Percentiles rank a stretch among this genome's conserved stretches.
Conservation (phyloP, 2,113 vertebrate genomes). For the Otis tarda region DNA sequence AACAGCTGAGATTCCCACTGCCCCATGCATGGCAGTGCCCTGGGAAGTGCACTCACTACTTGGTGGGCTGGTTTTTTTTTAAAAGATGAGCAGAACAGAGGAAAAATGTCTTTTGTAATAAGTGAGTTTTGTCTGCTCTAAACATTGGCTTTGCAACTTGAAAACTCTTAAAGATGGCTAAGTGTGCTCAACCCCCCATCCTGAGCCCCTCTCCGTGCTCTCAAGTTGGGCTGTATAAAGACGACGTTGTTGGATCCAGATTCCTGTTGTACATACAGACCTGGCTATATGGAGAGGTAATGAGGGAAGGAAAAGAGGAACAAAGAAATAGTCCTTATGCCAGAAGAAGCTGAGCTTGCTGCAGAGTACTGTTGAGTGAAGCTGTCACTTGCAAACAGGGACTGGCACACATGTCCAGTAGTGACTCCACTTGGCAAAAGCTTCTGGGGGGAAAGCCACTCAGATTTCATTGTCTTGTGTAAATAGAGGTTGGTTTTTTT, state of each 20-base stretch:
- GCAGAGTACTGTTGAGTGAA: not conserved
- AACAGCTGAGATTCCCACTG: not conserved
- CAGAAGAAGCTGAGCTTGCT: not conserved
- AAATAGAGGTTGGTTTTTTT: constrained; percentile 54
- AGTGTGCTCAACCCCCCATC: not conserved
- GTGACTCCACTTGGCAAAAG: not conserved
- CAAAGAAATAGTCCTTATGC: not conserved
- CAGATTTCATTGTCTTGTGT: constrained; percentile 50
- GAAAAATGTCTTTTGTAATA: not conserved
- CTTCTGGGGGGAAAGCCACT: not conserved
- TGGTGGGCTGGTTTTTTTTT: not conserved
- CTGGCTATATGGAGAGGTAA: not conserved
- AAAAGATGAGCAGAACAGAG: not conserved
- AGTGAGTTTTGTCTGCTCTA: not conserved
- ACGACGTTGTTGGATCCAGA: fast-evolving
- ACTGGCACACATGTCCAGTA: not conserved
- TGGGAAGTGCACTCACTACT: not conserved
- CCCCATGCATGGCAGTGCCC: fast-evolving
- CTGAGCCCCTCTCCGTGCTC: not conserved
- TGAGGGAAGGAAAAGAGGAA: not conserved
- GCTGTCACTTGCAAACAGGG: constrained; percentile 7
- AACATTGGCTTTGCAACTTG: not conserved
- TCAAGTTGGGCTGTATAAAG: not conserved
- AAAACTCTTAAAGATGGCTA: not conserved
- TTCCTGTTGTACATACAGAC: constrained; percentile 2